Base-by-base conservation (phyloP, 2,888 invertebrate species). In the Anagyrus pseudococci region DNA sequence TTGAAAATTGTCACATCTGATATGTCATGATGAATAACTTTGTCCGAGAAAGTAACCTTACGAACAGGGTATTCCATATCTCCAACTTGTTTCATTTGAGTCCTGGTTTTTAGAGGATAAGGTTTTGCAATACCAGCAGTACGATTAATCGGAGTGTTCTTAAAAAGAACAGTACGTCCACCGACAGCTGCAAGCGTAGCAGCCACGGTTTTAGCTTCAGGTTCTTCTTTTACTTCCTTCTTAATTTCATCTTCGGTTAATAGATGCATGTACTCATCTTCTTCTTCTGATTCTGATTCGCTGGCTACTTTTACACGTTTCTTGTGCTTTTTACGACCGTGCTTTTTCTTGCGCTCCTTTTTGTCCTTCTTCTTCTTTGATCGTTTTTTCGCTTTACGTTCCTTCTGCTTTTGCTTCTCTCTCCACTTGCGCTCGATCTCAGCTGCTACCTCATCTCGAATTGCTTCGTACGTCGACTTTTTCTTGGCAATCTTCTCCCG, bases 401-500 rank as follows among this genome's bases (percentile, higher is more conserved):
- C 37, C 67, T 73, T 75, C 3, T 70, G 68, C 22, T 70, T 72
- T 6, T 69, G 70, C 41, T 69, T 73, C 37, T 78, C 77, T n/a
- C 69, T 74, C 64, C 73, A 71, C 46, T 73, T 74, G 13, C 73
- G 72, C 54, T 78, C 77, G n/a, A 76, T 77, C 54, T 81, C 80
- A 2, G 78, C 78, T 0, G 75, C 70, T 0, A 76, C 75, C 56
- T 81, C 78, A 33, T 79, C 79, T 15, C 78, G 71, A 26, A 78
- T 77, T 1, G 76, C 76, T 53, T 77, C 77, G 25, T 75, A 78
- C n/a, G 74, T 52, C 0, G 70, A 74, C 53, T 70, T 76, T 25
- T 74, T 74, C 48, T 78, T 79, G 0, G 74, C 76, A 0, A 78
- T 75, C 50, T 77, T 80, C 23, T 77, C 76, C 0, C 75, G 70